Conservation (phyloP, 2,113 vertebrate genomes). For the Carassius carassius region DNA sequence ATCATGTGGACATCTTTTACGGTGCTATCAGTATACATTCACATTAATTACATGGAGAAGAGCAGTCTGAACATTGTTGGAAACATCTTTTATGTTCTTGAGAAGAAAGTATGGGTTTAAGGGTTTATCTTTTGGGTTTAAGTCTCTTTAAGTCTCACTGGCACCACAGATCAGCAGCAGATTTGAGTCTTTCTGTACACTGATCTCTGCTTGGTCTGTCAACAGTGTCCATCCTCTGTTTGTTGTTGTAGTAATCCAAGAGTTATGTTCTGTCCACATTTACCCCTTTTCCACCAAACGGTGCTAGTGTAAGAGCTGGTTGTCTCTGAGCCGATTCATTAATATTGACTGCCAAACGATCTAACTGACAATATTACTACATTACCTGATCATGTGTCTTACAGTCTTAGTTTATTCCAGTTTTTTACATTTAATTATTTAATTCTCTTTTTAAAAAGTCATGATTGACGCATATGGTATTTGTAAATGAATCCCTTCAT, state of each 20-base stretch:
- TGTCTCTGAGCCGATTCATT: not conserved
- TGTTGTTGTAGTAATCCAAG: not conserved
- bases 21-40: not conserved
- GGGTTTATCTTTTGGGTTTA: not conserved
- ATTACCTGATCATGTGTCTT: not conserved
- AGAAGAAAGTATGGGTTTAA: slow-evolving; percentile 25
- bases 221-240: not conserved
- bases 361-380: not conserved
- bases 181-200: not conserved
- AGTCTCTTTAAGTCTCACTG: not conserved
- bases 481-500: too few species aligned
- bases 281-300: not conserved
- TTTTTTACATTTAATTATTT: not conserved
- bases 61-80: not conserved
- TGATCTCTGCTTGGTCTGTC: not conserved
- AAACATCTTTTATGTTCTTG: not conserved
- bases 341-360: not conserved
- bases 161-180: not conserved
- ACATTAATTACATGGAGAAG: not conserved
- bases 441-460: too few species aligned
- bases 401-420: not conserved
- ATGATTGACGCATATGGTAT: too few species aligned
- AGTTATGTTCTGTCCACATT: not conserved
- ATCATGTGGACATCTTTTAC: not conserved
- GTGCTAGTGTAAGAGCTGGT: not conserved